phyloP scores from a whole-genome alignment of 2,113 vertebrate species.

The Prochilodus magdalenae region DNA sequence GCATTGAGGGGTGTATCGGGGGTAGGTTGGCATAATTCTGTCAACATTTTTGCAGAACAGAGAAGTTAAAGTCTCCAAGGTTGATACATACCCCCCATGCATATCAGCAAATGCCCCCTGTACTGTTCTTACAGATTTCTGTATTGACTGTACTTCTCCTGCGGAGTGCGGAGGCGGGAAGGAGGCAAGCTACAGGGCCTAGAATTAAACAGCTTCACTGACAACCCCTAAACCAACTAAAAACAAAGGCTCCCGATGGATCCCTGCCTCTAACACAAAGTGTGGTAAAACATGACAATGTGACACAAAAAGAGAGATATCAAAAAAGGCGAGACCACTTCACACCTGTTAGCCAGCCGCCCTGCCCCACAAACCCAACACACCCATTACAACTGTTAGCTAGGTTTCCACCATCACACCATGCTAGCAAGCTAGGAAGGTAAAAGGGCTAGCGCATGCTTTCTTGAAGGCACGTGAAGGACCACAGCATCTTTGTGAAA shows the following conservation, averaged over 20 bases:
- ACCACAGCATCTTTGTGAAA: no score
- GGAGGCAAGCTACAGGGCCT: neutral
- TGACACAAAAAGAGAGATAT: no score
- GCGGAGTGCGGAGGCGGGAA: neutral
- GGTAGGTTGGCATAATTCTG: conserved; percentile 8
- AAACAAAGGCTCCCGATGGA: neutral
- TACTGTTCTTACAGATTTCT: neutral
- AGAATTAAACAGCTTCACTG: neutral
- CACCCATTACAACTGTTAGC: no score
- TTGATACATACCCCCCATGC: neutral
- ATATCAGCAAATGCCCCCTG: conserved; percentile 1
- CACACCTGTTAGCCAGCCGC: no score
- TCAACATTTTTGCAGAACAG: conserved; percentile 8
- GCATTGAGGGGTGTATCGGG: neutral
- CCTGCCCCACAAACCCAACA: no score
- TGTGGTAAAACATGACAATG: no score
- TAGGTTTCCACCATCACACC: no score
- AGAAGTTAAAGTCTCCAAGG: neutral
- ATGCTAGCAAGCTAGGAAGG: no score
- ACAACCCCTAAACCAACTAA: neutral
- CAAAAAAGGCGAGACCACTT: no score
- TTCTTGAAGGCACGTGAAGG: no score
- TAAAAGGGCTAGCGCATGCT: no score
- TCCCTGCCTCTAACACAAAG: no score
- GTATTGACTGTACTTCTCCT: neutral